These are phyloP conservation scores for Seladonia tumulorum DNA, from an alignment of 2,888 invertebrate species.

Conservation along the genomic window DNA sequence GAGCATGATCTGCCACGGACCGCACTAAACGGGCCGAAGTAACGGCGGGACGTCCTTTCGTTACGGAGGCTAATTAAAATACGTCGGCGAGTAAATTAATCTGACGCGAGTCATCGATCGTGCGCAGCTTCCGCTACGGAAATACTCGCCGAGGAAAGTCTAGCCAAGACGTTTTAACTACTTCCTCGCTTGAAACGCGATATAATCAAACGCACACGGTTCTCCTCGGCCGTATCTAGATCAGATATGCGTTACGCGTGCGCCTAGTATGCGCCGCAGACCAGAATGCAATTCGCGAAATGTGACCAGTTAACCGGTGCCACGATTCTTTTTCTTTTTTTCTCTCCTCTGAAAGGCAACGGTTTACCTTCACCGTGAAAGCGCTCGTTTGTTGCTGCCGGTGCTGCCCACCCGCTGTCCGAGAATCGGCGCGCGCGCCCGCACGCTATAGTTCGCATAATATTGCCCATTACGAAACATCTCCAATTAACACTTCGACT, in stretches of 20 bases:
- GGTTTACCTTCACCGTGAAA: slow-evolving; percentile 68
- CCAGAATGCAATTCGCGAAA: slow-evolving; percentile 46
- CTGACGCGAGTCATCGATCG: slow-evolving; percentile 54
- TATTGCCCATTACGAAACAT: neutral
- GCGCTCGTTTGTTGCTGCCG: slow-evolving; percentile 21
- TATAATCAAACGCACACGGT: slow-evolving; percentile 38
- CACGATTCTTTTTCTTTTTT: slow-evolving; percentile 22
- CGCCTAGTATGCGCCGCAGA: neutral
- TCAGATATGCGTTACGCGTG: slow-evolving; percentile 37
- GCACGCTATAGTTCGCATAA: neutral
- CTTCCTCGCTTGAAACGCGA: slow-evolving; percentile 62
- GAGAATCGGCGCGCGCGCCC: neutral
- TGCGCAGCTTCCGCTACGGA: slow-evolving; percentile 61
- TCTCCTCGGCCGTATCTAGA: slow-evolving; percentile 39
- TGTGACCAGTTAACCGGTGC: slow-evolving; percentile 36
- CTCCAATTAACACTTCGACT: too few species aligned
- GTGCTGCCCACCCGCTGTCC: neutral
- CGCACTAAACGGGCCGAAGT: neutral
- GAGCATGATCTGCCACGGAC: neutral
- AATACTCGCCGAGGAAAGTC: slow-evolving; percentile 61
- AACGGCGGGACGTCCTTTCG: slow-evolving; percentile 12
- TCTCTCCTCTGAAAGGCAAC: slow-evolving; percentile 33
- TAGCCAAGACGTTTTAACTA: slow-evolving; percentile 54
- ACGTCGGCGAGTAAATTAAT: slow-evolving; percentile 39
- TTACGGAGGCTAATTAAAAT: slow-evolving; percentile 52